Evolutionary conservation across 2,113 vertebrate genomes (phyloP).

Genomic region (Platanista minor): DNA sequence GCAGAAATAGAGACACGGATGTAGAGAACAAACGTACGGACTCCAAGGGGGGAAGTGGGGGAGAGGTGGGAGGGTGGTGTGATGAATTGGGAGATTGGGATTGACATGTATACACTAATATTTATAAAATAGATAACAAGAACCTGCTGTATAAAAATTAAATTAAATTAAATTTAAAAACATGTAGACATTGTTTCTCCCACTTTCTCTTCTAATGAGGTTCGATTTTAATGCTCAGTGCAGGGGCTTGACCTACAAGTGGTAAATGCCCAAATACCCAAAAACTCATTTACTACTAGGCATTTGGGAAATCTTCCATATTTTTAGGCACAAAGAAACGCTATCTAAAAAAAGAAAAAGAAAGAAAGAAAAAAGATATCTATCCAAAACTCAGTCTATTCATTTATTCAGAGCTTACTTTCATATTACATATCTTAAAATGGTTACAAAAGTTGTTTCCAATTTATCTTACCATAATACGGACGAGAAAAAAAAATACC

Average conservation of each 20-base stretch:
- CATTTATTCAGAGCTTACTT: constrained; percentile 33
- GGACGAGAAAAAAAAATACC: background rate
- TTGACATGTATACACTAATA: too few relatives aligned
- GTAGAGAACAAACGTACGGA: too few relatives aligned
- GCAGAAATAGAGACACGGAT: too few relatives aligned
- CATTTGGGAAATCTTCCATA: constrained; percentile 14
- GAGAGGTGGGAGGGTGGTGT: too few relatives aligned
- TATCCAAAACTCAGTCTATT: constrained; percentile 1
- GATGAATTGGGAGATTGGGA: too few relatives aligned
- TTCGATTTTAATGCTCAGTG: background rate
- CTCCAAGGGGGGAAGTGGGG: too few relatives aligned
- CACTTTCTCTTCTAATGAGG: constrained; percentile 34
- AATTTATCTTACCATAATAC: background rate
- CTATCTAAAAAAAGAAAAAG: background rate
- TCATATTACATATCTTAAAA: constrained; percentile 21
- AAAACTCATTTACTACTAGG: constrained; percentile 20
- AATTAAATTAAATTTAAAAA: too few relatives aligned
- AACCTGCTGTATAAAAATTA: too few relatives aligned
- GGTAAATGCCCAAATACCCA: background rate
- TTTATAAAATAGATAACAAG: too few relatives aligned
- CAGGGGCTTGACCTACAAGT: background rate
- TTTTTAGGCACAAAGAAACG: background rate
- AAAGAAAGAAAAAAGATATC: constrained; percentile 13
- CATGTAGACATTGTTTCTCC: background rate
- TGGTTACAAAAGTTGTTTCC: background rate